phyloP scores from a whole-genome alignment of 1,140 invertebrate species.

The Drosophila nikananu region DNA sequence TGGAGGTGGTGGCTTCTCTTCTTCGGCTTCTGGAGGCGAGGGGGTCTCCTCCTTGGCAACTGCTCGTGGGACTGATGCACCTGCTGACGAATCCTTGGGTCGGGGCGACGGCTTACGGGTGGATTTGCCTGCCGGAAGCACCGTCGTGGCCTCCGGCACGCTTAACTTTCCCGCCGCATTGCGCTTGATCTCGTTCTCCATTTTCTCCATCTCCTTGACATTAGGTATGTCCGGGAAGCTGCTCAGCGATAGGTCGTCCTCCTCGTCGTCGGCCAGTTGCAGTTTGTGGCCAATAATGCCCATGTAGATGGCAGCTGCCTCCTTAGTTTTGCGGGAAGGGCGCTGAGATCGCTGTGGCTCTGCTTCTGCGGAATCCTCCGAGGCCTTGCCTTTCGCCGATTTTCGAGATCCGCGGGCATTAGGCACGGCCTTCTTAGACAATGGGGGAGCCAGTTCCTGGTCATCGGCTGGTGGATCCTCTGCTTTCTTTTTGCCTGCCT shows the following conservation, averaged over 20 bases:
- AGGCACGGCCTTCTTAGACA: conserved; percentile 54
- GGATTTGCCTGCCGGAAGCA: conserved; percentile 21
- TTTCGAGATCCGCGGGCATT: conserved; percentile 57
- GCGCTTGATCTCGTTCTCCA: conserved; percentile 88
- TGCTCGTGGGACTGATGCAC: conserved; percentile 12
- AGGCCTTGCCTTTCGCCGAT: conserved; percentile 47
- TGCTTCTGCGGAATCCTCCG: conserved; percentile 12
- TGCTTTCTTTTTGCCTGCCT: conserved; percentile 50
- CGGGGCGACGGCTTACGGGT: conserved; percentile 46
- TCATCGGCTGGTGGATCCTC: conserved; percentile 39
- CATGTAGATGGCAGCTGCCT: conserved; percentile 91
- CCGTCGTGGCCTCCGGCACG: conserved; percentile 37
- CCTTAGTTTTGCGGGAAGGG: conserved; percentile 90
- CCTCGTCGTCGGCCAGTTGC: conserved; percentile 87
- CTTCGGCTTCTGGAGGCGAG: conserved; percentile 20
- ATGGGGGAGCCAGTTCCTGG: conserved; percentile 50
- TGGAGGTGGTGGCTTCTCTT: conserved; percentile 45
- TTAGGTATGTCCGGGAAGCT: conserved; percentile 90
- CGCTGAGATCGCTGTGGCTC: conserved; percentile 78
- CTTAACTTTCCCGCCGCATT: conserved; percentile 80
- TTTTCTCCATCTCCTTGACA: conserved; percentile 87
- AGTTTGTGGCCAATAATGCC: conserved; percentile 90
- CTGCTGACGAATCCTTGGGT: conserved; percentile 13
- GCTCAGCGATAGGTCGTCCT: conserved; percentile 88
- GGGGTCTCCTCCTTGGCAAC: conserved; percentile 1